phyloP scores from a whole-genome alignment of 2,797 vertebrate species.

The Chromobotia macracanthus region DNA sequence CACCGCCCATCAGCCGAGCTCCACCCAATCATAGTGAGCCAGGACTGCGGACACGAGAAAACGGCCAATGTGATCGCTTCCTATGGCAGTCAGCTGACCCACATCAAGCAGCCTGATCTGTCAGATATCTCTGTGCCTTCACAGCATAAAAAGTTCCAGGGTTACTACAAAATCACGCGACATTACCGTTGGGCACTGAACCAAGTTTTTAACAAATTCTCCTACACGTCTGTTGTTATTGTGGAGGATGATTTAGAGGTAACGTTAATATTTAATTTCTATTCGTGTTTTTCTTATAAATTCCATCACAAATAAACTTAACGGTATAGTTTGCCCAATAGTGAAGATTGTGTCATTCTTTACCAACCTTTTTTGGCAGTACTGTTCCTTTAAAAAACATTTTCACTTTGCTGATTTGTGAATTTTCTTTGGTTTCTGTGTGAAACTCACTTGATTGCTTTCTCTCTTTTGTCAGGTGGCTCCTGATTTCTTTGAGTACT shows the following conservation, averaged over 20 bases:
- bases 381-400: too few relatives aligned
- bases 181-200: conserved; percentile 94
- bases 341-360: too few relatives aligned
- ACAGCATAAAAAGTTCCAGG: conserved; percentile 92
- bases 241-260: conserved; percentile 95
- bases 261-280: conserved; percentile 22
- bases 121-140: conserved; percentile 79
- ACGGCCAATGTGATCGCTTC: conserved; percentile 85
- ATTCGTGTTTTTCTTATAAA: background rate
- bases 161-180: conserved; percentile 90
- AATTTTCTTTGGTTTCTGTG: background rate
- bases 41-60: conserved; percentile 91
- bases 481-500: conserved; percentile 94
- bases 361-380: too few relatives aligned
- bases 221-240: conserved; percentile 84
- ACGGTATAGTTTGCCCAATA: background rate
- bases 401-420: too few relatives aligned
- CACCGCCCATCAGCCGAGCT: conserved; percentile 83
- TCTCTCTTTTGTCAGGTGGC: conserved; percentile 77
- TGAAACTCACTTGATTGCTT: background rate
- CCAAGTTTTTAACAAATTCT: conserved; percentile 84
- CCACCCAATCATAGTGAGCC: conserved; percentile 90
- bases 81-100: conserved; percentile 82
- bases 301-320: too few relatives aligned
- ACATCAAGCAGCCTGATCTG: conserved; percentile 87